A percentile compares a stretch with the other conserved stretches of the same genome.
Evolutionary conservation across 2,888 invertebrate genomes (phyloP).

Genomic region (Quadriops clusia): DNA sequence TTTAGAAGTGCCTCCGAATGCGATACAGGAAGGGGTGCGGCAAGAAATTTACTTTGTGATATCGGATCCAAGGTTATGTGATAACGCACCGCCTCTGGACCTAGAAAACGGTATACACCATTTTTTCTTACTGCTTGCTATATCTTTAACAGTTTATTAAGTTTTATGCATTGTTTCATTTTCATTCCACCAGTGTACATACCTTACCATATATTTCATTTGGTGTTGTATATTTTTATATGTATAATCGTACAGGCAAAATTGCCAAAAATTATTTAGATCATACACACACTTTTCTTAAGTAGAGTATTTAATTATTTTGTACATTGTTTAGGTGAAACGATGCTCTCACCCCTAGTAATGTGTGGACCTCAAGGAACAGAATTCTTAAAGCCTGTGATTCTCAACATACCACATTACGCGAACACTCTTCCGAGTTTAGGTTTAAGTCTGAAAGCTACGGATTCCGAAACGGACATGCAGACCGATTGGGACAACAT

Average conservation of each 20-base stretch:
- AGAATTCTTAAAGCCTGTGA: conserved; percentile 79
- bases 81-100: conserved; percentile 68
- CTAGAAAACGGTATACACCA: conserved; percentile 82
- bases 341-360: conserved; percentile 84
- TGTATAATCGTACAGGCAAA: too few species aligned
- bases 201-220: conserved; percentile 14
- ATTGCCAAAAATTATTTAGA: too few species aligned
- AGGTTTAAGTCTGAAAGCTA: conserved; percentile 66
- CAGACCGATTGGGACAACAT: conserved; percentile 80
- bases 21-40: conserved; percentile 66
- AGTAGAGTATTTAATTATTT: conserved; percentile 11
- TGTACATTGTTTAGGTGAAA: conserved; percentile 60
- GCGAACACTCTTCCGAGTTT: conserved; percentile 66
- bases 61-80: conserved; percentile 67
- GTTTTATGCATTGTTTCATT: not conserved
- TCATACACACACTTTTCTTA: conserved; percentile 8
- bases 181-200: conserved; percentile 24
- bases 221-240: conserved; percentile 19
- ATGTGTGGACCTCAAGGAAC: conserved; percentile 94
- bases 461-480: conserved; percentile 71
- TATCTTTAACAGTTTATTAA: conserved; percentile 5
- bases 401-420: conserved; percentile 81
- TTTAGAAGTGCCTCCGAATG: conserved; percentile 78
- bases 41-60: conserved; percentile 92
- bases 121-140: too few species aligned